phyloP scores from a whole-genome alignment of 2,888 invertebrate genomes.

The Watsonalla binaria region DNA sequence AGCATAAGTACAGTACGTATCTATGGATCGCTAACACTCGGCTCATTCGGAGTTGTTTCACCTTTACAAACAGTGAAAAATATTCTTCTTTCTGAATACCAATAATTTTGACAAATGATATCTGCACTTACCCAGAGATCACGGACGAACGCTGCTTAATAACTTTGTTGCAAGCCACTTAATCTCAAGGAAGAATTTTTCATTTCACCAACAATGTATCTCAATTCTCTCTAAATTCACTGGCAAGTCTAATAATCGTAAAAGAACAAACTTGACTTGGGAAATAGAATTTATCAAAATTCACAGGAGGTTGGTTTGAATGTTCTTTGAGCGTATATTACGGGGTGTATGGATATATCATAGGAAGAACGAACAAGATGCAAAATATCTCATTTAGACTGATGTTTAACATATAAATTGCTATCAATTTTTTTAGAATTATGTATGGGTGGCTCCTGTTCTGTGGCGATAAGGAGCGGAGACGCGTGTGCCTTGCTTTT shows the following conservation, averaged over 20 bases:
- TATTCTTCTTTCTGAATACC: too few species aligned
- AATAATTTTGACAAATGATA: too few species aligned
- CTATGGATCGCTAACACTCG: too few species aligned
- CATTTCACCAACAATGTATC: not conserved
- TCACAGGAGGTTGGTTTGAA: constrained; percentile 15
- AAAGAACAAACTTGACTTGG: constrained; percentile 18
- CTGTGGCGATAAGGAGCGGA: constrained; percentile 48
- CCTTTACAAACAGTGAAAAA: too few species aligned
- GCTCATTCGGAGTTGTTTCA: too few species aligned
- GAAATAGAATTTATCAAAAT: constrained; percentile 21
- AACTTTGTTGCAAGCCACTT: not conserved
- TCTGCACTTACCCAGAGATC: not conserved
- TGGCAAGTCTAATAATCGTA: constrained; percentile 1
- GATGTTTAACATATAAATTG: constrained; percentile 74
- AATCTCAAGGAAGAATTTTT: not conserved
- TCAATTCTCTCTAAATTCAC: not conserved
- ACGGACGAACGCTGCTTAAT: not conserved
- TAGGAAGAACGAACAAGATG: constrained; percentile 44
- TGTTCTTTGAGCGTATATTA: constrained; percentile 20
- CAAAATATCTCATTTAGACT: constrained; percentile 60
- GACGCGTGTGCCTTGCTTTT: constrained; percentile 40
- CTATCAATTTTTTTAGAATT: constrained; percentile 69
- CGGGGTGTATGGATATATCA: constrained; percentile 20
- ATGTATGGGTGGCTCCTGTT: constrained; percentile 56
- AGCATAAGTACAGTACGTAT: too few species aligned